Evolutionary conservation across 2,888 invertebrate species (phyloP).

Genomic region (Itoplectis maculator): DNA sequence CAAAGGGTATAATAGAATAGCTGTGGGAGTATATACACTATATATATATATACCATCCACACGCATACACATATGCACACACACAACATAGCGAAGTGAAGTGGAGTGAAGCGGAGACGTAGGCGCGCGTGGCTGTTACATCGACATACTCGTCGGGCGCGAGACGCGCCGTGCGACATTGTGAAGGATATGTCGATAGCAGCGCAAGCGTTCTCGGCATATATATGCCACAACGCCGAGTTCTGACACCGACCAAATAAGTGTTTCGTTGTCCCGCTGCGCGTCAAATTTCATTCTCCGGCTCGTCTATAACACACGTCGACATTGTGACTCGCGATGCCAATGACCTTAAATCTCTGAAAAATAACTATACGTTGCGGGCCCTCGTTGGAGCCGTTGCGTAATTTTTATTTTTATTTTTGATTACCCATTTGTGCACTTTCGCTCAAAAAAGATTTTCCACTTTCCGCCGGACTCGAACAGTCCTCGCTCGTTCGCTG

Average conservation of each 20-base stretch:
- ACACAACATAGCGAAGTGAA: slow-evolving; percentile 14
- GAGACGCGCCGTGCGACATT: slow-evolving; percentile 69
- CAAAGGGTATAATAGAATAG: slow-evolving; percentile 45
- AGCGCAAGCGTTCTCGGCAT: slow-evolving; percentile 66
- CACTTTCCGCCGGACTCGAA: too few species aligned
- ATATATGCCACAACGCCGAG: slow-evolving; percentile 66
- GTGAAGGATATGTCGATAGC: slow-evolving; percentile 81
- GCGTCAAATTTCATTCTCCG: slow-evolving; percentile 36
- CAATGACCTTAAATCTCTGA: slow-evolving; percentile 34
- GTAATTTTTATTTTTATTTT: too few species aligned
- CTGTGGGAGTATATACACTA: background rate
- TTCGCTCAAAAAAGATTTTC: too few species aligned
- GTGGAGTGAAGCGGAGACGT: slow-evolving; percentile 31
- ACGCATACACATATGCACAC: too few species aligned
- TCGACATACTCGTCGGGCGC: slow-evolving; percentile 25
- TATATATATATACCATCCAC: too few species aligned
- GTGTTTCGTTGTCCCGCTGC: slow-evolving; percentile 2
- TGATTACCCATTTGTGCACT: too few species aligned
- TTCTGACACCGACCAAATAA: slow-evolving; percentile 35
- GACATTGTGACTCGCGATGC: background rate
- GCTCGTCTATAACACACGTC: background rate
- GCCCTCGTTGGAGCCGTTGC: background rate
- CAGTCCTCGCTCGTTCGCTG: too few species aligned
- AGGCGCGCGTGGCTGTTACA: slow-evolving; percentile 64
- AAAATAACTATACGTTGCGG: slow-evolving; percentile 18